Evolutionary conservation across 2,888 invertebrate genomes (phyloP).

Genomic region (Eupithecia dodoneata): DNA sequence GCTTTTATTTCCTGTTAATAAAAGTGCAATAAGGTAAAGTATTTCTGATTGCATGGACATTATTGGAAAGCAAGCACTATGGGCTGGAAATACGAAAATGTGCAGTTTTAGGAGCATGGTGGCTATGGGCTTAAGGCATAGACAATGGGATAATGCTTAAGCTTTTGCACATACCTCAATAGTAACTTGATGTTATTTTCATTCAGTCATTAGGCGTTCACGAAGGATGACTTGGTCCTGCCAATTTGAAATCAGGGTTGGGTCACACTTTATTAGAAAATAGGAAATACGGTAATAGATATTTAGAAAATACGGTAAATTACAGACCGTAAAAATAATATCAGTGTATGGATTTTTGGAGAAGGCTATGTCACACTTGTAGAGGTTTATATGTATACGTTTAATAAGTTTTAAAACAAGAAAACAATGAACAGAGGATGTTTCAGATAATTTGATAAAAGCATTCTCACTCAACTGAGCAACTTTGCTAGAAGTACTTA

Average conservation of each 20-base stretch:
- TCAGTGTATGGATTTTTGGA: not conserved
- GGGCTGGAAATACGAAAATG: conserved; percentile 29
- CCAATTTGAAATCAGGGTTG: conserved; percentile 60
- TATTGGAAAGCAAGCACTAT: conserved; percentile 29
- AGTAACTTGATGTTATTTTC: conserved; percentile 55
- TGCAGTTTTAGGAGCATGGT: conserved; percentile 45
- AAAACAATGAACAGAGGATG: not conserved
- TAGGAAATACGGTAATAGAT: conserved; percentile 1
- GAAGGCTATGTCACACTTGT: not conserved
- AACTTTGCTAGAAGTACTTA: not conserved
- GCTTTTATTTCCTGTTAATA: not conserved
- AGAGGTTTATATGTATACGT: not conserved
- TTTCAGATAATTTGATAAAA: not conserved
- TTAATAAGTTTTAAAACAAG: not conserved
- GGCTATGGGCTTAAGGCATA: conserved; percentile 45
- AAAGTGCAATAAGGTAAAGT: not conserved
- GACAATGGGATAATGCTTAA: conserved; percentile 55
- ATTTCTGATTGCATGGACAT: conserved; percentile 2
- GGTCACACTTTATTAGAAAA: conserved; percentile 37
- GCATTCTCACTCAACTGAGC: not conserved
- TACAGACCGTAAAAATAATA: not conserved
- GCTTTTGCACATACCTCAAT: conserved; percentile 73
- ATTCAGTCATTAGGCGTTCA: conserved; percentile 77
- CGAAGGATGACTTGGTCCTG: conserved; percentile 84
- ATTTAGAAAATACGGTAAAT: conserved; percentile 1